Percentiles rank a stretch among this genome's conserved stretches.
These are phyloP conservation scores for Trididemnum nubilum DNA, from an alignment of 23 tunicate genomes.

Conservation along the genomic window DNA sequence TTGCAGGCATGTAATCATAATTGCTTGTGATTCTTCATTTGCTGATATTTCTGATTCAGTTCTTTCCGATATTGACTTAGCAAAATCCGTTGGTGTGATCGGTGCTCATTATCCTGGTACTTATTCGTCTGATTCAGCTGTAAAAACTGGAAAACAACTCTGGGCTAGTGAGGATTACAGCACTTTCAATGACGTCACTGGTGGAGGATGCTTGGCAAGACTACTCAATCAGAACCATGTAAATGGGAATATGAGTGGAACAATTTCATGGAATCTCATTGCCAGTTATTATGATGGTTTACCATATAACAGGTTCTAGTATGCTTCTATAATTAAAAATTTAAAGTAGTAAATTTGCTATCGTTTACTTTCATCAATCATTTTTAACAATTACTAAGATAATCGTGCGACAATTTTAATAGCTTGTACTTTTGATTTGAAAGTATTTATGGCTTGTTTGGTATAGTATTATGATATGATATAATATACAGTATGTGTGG, in stretches of 20 bases:
- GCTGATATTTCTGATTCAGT: constrained; percentile 38
- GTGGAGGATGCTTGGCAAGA: constrained; percentile 94
- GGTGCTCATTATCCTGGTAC: constrained; percentile 96
- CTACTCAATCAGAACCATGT: constrained; percentile 78
- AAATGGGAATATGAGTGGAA: constrained; percentile 87
- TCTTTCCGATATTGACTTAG: constrained; percentile 51
- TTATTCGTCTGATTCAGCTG: constrained; percentile 22
- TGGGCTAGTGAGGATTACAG: constrained; percentile 98
- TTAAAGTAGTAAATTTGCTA: too few relatives aligned
- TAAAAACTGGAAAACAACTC: constrained; percentile 57
- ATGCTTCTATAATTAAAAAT: not conserved
- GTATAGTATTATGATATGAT: too few relatives aligned
- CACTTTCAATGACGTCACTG: constrained; percentile 78
- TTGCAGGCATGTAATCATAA: constrained; percentile 50
- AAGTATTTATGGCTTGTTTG: too few relatives aligned
- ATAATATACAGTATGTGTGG: too few relatives aligned
- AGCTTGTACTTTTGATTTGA: too few relatives aligned
- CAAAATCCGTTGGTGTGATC: constrained; percentile 58
- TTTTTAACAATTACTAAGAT: too few relatives aligned
- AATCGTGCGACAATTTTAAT: too few relatives aligned
- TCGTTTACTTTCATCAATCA: not conserved
- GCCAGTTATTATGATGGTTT: constrained; percentile 88
- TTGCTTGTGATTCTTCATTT: constrained; percentile 62
- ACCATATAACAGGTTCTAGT: constrained; percentile 69
- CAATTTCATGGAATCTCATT: constrained; percentile 83